phyloP scores from a whole-genome alignment of 2,113 vertebrate genomes.

The Pelusios castaneus region DNA sequence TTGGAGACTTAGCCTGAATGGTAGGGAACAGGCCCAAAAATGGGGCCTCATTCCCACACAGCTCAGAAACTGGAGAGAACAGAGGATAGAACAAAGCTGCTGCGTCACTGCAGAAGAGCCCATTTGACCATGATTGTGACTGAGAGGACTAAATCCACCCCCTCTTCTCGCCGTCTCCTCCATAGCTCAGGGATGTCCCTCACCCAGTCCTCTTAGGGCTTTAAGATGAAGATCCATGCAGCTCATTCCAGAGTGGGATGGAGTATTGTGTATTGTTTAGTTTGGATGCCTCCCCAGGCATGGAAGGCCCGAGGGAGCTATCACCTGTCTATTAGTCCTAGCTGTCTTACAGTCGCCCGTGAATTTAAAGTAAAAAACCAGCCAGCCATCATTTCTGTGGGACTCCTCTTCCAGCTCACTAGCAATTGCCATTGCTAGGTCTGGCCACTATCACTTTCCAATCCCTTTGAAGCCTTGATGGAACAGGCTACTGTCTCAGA shows the following conservation, averaged over 20 bases:
- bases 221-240: not conserved
- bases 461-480: not conserved
- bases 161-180: no score
- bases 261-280: not conserved
- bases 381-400: not conserved
- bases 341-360: not conserved
- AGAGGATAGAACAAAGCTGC: not conserved
- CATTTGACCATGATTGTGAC: not conserved
- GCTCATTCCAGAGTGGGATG: not conserved
- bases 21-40: not conserved
- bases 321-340: rapidly evolving
- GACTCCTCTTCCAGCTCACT: not conserved
- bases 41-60: not conserved
- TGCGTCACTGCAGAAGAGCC: not conserved
- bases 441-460: not conserved
- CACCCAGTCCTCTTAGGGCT: no score
- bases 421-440: not conserved
- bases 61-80: not conserved
- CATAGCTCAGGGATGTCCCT: not conserved
- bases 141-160: not conserved
- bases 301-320: not conserved
- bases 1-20: not conserved
- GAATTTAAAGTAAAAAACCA: not conserved
- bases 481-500: not conserved
- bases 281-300: not conserved